These are phyloP conservation scores for Silurus meridionalis DNA, from an alignment of 2,113 vertebrate genomes.

Conservation along the genomic window DNA sequence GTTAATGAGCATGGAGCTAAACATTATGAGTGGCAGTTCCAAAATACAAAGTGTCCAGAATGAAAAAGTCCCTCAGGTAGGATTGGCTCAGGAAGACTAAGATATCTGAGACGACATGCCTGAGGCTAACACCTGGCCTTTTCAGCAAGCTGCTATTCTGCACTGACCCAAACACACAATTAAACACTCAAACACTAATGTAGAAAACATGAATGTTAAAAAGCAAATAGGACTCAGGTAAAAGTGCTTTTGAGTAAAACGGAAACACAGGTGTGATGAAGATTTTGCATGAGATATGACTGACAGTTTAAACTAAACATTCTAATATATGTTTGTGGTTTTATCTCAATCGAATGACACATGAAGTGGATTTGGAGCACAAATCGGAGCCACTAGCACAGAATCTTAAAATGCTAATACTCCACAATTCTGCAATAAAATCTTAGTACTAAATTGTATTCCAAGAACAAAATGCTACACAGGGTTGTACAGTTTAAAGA, in stretches of 20 bases:
- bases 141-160: conserved; percentile 1
- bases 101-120: background rate
- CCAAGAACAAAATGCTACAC: background rate
- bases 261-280: background rate
- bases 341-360: background rate
- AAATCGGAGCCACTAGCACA: background rate
- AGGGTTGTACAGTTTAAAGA: background rate
- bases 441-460: background rate
- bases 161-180: conserved; percentile 6
- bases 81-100: conserved; percentile 16
- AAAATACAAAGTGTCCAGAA: background rate
- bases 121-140: conserved; percentile 15
- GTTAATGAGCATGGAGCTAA: background rate
- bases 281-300: background rate
- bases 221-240: background rate
- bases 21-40: background rate
- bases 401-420: background rate
- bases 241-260: background rate
- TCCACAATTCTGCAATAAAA: background rate
- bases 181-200: background rate
- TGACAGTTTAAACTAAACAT: background rate
- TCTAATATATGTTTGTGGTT: background rate
- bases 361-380: background rate
- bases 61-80: background rate
- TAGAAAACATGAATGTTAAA: background rate